Percentiles rank a stretch among this genome's conserved stretches.
Conservation (phyloP, 2,888 invertebrate genomes). For the Pseudococcus viburni region DNA sequence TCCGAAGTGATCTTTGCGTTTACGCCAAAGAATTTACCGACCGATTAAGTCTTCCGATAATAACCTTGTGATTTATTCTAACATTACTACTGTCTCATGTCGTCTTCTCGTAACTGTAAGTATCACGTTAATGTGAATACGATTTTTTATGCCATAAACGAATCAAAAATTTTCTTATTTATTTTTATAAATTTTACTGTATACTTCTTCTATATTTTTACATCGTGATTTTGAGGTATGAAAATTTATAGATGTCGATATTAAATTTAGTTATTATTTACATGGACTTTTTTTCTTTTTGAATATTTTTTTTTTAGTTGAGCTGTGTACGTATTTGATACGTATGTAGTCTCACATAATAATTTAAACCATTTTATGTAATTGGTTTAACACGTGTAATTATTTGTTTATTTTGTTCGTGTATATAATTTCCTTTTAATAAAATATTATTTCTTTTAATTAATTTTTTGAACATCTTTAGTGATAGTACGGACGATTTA, state of each 20-base stretch:
- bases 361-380: background rate
- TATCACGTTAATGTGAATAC: constrained; percentile 14
- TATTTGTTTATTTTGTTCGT: constrained; percentile 35
- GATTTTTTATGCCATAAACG: constrained; percentile 39
- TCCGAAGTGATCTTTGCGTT: constrained; percentile 36
- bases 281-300: background rate
- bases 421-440: constrained; percentile 21
- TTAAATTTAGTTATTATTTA: constrained; percentile 10
- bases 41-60: constrained; percentile 30
- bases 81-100: background rate
- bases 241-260: constrained; percentile 30
- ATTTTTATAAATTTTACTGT: constrained; percentile 13
- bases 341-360: background rate
- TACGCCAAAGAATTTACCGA: constrained; percentile 18
- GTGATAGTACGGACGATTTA: no score
- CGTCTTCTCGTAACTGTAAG: background rate
- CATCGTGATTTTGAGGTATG: background rate
- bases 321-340: background rate
- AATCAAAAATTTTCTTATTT: constrained; percentile 53
- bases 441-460: constrained; percentile 21
- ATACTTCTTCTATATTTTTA: background rate
- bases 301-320: background rate
- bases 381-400: constrained; percentile 2
- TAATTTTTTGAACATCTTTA: background rate
- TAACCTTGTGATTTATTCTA: constrained; percentile 36